Base-by-base conservation (phyloP, 2,113 vertebrate species). In the Dicrurus megarhynchus region DNA sequence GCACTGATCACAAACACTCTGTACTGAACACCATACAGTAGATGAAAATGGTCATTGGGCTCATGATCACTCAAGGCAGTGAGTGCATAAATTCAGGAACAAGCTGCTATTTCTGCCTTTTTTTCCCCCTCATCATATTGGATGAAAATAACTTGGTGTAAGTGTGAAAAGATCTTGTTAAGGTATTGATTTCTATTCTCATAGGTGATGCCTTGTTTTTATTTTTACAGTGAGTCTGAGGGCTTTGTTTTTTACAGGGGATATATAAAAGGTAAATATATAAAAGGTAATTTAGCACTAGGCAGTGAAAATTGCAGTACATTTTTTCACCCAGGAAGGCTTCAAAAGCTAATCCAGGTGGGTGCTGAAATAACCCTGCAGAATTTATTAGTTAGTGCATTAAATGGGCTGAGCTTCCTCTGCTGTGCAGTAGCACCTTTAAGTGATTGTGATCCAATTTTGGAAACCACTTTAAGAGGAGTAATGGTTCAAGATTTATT, bases 51-150 rank as follows among this genome's bases (percentile, higher is more conserved):
- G 42, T 57, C 14, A 24, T 44, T 52, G 39, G 55, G 55, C 55
- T n/a, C 33, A 10, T 57, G 55, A n/a, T 57, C 33, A 57, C 55
- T 60, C 30, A 44, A 28, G 41, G 17, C 19, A 46, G 8, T 8
- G 39, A 68, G 15, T 37, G 30, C 4, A 22, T n/a, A 52, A 42
- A 49, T 65, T 65, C 32, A 53, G 46, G 37, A 92, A 49, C 7
- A 64, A 56, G 11, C 22, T 46, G 17, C 16, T 52, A 7, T 33
- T 78, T 57, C 13, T 81, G 13, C 2, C 7, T 8, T 15, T 53
- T 49, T 33, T 1, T 0, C 1, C 28, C 7, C 16, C 15, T 11
- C 1, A 11, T 44, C 4, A 8, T 70, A 33, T 9, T 44, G 33
- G 17, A 35, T 47, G 69, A 70, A 89, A 94, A 46, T 28, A n/a